Evolutionary conservation across 2,797 vertebrate species (phyloP).

Genomic region (Buceros bicornis): DNA sequence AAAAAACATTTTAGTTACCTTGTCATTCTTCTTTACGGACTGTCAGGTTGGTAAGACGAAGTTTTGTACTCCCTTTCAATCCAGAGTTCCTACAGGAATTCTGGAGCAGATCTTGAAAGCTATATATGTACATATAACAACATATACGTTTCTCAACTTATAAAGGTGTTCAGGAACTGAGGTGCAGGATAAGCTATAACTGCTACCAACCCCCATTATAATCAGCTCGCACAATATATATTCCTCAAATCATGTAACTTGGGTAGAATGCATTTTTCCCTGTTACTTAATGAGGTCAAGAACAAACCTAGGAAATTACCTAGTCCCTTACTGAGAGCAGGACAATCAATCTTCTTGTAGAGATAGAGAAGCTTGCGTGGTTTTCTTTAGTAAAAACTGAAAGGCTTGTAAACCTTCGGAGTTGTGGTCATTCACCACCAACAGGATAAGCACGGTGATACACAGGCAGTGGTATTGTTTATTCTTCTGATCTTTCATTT

Average conservation of each 20-base stretch:
- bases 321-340: background rate
- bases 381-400: background rate
- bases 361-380: background rate
- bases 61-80: background rate
- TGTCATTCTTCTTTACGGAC: background rate
- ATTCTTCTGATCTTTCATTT: background rate
- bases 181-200: background rate
- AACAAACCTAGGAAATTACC: background rate
- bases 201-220: background rate
- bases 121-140: background rate
- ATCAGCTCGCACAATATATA: background rate
- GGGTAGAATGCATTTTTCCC: background rate
- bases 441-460: background rate
- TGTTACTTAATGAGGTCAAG: background rate
- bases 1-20: background rate
- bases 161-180: background rate
- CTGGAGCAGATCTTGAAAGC: background rate
- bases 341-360: background rate
- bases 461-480: background rate
- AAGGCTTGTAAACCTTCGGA: background rate
- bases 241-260: background rate
- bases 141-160: background rate
- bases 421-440: background rate
- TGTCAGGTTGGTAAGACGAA: background rate
- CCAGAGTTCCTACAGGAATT: background rate